Base-by-base conservation (phyloP, 2,888 invertebrate genomes). In the Ennomos quercinarius region DNA sequence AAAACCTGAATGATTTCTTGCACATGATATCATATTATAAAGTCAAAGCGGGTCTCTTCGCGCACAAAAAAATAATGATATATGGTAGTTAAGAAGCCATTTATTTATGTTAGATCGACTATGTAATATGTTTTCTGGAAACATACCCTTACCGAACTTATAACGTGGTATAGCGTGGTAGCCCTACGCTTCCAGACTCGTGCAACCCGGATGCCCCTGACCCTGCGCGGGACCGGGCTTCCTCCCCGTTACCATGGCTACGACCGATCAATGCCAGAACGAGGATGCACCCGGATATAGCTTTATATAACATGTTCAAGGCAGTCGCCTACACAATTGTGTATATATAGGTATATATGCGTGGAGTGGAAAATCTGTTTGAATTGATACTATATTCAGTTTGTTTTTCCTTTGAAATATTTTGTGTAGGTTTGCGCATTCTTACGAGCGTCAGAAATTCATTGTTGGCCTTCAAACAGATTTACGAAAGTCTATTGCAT, bases 271-370 rank as follows among this genome's bases (percentile, higher is more conserved):
- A 65, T 67, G 67, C 64, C 56, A 56, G 57, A 55, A 50, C 42
- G 47, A 79, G 79, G 84, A 84, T 87, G 87, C 87, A 87, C 77
- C 82, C 85, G 85, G 83, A 39, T 43, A 12, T 38, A 81, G 81
- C 75, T 68, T 63, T 57, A 68, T 51, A 51, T 50, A 49, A 10
- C 63, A 65, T 67, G 64, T 71, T 74, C 77, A 78, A 76, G 76
- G 74, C 70, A 35, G 35, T 69, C 57, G n/a, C 68, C 61, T 53
- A 46, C 63, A 56, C 52, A 63, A 64, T 17, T 40, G 37, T 35
- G 37, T 41, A 41, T 48, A 17, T 38, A n/a, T 40, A 27, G 17
- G 37, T 41, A 41, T 48, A 17, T 38, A n/a, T 48, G 39, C 35
- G 41, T 47, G 2, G 9, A 17, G 3, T 39, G 36, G 43, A 53